Evolutionary conservation across 2,797 vertebrate genomes (phyloP), one percentile per base, ranked within the genome.

Genomic region (Decapterus maruadsi): DNA sequence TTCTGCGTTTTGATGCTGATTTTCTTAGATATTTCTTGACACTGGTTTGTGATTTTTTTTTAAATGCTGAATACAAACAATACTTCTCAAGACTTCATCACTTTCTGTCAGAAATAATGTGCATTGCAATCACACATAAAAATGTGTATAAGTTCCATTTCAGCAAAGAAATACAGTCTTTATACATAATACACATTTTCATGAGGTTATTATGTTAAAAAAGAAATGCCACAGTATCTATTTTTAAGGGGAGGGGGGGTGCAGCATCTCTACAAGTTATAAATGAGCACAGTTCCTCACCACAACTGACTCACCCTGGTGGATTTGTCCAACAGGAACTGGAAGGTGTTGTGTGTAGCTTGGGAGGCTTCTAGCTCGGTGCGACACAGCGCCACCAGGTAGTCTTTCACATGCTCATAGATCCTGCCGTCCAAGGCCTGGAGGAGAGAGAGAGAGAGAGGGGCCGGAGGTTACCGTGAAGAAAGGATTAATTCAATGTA

Each of bases 401-500:
- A 99, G 91, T 99, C 98, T 92, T 99, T 99, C 51, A 98, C 96
- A 51, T 99, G 98, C 84, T 98, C 97, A 26, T 97, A 98, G 29
- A 99, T 94, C 77, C 96, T 97, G 68, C 98, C 98, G 77, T 99
- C 98, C 68, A 99, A 95, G 81, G 95, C 96, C 98, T 99, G 65
- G 48, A 83, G 50, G 71, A 73, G 42, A 90, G 71, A 65, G 38
- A 56, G 16, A 65, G 31, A 65, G 61, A 84, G 26, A 63, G 48
- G 62, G 42, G 46, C n/a, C 34, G 43, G 14, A 13, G 62, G 54
- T 75, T 31, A 78, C 19, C 65, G 20, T 19, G 51, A 69, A 63
- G 46, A 59, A 77, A 68, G 16, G 48, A 77, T 79, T 53, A 20
- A 58, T 46, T 68, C 22, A 43, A 16, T 57, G 36, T 71, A 65